Percentiles rank a stretch among this genome's conserved stretches.
Evolutionary conservation across 2,113 vertebrate genomes (phyloP).

Genomic region (Trichechus manatus): DNA sequence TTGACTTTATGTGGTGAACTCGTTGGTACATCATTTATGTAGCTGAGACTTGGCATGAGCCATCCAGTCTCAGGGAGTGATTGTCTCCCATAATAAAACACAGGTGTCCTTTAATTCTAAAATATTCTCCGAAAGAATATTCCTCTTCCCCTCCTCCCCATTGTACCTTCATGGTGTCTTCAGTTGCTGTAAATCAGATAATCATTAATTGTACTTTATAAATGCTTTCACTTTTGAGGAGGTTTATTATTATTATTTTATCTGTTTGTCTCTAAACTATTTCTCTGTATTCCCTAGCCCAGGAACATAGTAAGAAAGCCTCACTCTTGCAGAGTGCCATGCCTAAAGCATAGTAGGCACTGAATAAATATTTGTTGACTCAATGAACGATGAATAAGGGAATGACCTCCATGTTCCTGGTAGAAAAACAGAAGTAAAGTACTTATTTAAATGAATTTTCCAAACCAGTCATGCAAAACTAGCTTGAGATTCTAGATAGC

Average conservation of each 20-base stretch:
- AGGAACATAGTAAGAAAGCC: not conserved
- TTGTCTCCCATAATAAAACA: not conserved
- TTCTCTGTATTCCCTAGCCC: not conserved
- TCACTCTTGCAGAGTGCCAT: not conserved
- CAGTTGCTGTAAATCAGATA: slow-evolving; percentile 3
- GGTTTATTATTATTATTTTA: not conserved
- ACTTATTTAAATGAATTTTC: slow-evolving; percentile 11
- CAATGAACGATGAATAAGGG: not conserved
- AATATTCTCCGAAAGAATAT: not conserved
- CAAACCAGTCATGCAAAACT: not conserved
- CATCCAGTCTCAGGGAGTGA: not conserved
- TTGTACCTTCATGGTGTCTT: not conserved
- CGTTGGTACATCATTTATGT: not conserved
- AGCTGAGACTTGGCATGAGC: not conserved
- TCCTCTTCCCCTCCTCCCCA: not conserved
- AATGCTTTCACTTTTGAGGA: slow-evolving; percentile 1
- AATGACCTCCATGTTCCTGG: not conserved
- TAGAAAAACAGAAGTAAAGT: not conserved
- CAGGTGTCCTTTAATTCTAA: not conserved
- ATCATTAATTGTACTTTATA: not conserved
- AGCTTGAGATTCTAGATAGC: not conserved
- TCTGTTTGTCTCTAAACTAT: not conserved
- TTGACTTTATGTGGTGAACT: not conserved
- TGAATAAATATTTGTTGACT: not conserved
- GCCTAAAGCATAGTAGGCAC: not conserved